A percentile compares a stretch with the other conserved stretches of the same genome.
Evolutionary conservation across 2,888 invertebrate genomes (phyloP).

Genomic region (Clusia tigrina): DNA sequence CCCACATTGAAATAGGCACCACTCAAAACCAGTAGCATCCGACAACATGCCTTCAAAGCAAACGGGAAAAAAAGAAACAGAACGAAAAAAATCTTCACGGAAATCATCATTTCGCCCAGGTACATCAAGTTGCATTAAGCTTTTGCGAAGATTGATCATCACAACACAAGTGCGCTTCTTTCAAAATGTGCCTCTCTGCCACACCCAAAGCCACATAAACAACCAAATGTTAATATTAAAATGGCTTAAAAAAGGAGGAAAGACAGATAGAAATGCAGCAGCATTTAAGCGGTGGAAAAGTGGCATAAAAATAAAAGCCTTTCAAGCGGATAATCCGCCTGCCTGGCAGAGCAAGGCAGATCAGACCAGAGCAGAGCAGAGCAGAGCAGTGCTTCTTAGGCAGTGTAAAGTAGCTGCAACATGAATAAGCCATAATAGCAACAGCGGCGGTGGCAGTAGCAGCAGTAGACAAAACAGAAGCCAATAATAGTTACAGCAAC

Average conservation of each 20-base stretch:
- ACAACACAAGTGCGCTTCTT: neutral
- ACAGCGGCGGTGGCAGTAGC: neutral
- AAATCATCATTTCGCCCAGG: conserved; percentile 4
- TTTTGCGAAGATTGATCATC: conserved; percentile 7
- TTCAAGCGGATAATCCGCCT: conserved; percentile 5
- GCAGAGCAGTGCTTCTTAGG: no score
- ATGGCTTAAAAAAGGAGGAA: neutral
- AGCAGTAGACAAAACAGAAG: conserved; percentile 6
- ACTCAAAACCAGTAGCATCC: conserved; percentile 38
- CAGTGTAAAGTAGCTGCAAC: no score
- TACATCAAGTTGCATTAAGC: conserved; percentile 5
- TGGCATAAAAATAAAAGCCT: conserved; percentile 18
- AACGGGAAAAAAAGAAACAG: conserved; percentile 2
- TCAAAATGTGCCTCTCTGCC: conserved; percentile 45
- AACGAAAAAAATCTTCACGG: neutral
- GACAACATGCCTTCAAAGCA: conserved; percentile 26
- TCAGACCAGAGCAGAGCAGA: neutral
- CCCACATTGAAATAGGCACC: conserved; percentile 33
- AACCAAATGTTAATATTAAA: neutral
- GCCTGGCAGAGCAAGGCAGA: no score
- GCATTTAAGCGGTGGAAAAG: neutral
- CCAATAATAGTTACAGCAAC: conserved; percentile 11
- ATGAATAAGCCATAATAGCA: conserved; percentile 4
- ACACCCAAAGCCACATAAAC: conserved; percentile 29
- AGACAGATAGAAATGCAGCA: neutral